A percentile compares a stretch with the other conserved stretches of the same genome.
Evolutionary conservation across 2,113 vertebrate genomes (phyloP).

Genomic region (Eulacestoma nigropectus): DNA sequence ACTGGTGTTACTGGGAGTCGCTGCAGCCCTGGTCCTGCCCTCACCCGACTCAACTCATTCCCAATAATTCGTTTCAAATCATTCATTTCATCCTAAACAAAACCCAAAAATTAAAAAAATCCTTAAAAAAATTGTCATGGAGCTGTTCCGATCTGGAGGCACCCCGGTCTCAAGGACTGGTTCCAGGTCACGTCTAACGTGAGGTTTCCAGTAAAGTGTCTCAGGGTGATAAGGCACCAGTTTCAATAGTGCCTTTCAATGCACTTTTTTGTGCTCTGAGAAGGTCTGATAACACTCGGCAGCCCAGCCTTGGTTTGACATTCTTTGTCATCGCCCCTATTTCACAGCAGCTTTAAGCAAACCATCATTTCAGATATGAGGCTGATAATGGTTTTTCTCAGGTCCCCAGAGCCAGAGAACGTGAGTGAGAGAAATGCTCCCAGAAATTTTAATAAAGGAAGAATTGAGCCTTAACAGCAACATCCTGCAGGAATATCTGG

Average conservation of each 20-base stretch:
- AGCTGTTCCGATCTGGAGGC: neutral
- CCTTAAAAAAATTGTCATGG: too few species aligned
- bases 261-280: neutral
- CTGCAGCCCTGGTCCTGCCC: neutral
- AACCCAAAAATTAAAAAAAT: too few species aligned
- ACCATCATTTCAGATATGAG: neutral
- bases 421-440: neutral
- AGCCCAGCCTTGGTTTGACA: neutral
- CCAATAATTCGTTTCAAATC: neutral
- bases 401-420: neutral
- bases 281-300: neutral
- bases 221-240: neutral
- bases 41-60: fast-evolving
- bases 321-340: neutral
- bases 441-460: neutral
- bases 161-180: neutral
- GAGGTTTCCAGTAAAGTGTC: constrained; percentile 13
- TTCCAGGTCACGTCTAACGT: neutral
- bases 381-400: neutral
- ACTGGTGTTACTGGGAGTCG: fast-evolving
- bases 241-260: neutral
- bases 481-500: neutral
- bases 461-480: neutral
- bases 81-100: neutral
- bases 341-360: neutral